Base-by-base conservation (phyloP, 2,888 invertebrate species). In the Tinea pellionella region DNA sequence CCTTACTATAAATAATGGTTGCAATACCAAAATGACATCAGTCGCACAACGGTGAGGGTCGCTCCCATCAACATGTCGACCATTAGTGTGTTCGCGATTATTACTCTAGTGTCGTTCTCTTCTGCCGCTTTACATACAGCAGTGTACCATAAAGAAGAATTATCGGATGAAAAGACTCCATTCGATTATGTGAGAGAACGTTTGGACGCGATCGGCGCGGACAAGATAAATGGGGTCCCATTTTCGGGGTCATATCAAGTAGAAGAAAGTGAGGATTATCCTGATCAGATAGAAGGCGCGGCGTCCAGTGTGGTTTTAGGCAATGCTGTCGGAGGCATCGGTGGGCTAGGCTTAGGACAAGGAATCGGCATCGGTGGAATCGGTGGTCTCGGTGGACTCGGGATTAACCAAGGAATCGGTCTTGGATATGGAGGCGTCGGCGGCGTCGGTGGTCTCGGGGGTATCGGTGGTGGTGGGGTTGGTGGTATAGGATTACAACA, bases 191-290 rank as follows among this genome's bases (percentile, higher is more conserved):
- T 87, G 60, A 82, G 77, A 63, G 81, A 81, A 63, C 74, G 78
- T 2, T 69, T 87, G 65, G 80, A 85, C 62, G 65, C 76, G 12
- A 70, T 86, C 24, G 71, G 74, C 11, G 71, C 72, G 16, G 82
- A 87, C 61, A 63, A 66, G 8, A 75, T 67, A 62, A 68, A 75
- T 62, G 87, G 86, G 67, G 58, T 84, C 63, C 85, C 85, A 19
- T 61, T 84, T 42, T 82, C 89, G 0, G 81, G 75, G 61, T 88
- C 88, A 41, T 90, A 90, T 66, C 89, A 89, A 75, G 88, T 90
- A 42, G 88, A 89, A 71, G 89, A 90, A 75, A 88, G 89, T 71
- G 87, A 80, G 62, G 90, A 90, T 68, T 90, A 89, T 67, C 89
- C 90, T 12, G 87, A 61, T 53, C 70, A 77, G 18, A 68, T 82